Evolutionary conservation across 2,888 invertebrate genomes (phyloP), one percentile per base, ranked within the genome.

Genomic region (Trilocha varians): DNA sequence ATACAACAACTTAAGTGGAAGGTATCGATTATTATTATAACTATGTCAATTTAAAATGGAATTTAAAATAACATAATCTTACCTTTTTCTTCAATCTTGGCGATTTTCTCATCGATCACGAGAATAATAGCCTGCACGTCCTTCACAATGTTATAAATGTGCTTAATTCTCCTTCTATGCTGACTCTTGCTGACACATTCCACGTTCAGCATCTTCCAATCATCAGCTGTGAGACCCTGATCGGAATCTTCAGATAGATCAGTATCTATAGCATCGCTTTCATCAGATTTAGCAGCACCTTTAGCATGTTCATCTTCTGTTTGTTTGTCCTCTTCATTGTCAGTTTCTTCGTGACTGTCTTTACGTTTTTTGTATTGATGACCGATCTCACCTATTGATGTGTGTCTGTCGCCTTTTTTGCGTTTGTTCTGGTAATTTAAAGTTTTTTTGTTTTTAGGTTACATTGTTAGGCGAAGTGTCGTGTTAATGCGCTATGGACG

Each of bases 181-280:
- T 72, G 59, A 38, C 73, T 71, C 1, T 46, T 37, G 3, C 71
- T 68, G 2, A 42, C 50, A 40, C 84, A 84, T 40, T 73, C 69
- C 33, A 78, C 47, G 42, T 85, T 79, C 32, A 80, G 46, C 0
- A 84, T 57, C 0, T 57, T 53, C 34, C 63, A 44, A 32, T 83
- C 80, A 46, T 72, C 62, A 0, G 75, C 67, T 0, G 64, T 65
- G 1, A 82, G 40, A 4, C 65, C 33, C 32, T 71, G 52, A 13
- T 70, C 72, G 3, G 3, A 25, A 8, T 73, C 71, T 41, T 78
- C 74, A 6, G 68, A 48, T 9, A 73, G 43, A 16, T 80, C 77
- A 14, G 75, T 72, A 38, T 80, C 79, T 44, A 79, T 78, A 0
- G 65, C 69, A 34, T 82, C 79, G 41, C 78, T 83, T 40, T 78